Evolutionary conservation across 2,797 vertebrate genomes (phyloP).

Genomic region (Lophura swinhoii): DNA sequence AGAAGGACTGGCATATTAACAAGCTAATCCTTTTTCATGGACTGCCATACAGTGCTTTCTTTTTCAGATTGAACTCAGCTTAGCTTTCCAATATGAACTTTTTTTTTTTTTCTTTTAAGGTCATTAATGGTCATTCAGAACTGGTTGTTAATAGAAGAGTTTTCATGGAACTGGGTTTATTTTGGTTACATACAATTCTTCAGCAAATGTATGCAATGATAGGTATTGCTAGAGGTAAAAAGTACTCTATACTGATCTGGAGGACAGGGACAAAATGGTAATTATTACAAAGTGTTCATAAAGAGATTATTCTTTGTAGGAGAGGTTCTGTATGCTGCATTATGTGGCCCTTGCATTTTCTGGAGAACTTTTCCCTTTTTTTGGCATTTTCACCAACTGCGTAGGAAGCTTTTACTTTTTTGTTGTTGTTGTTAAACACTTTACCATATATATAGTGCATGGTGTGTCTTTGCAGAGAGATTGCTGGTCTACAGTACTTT

Average conservation of each 20-base stretch:
- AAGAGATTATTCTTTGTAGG: neutral
- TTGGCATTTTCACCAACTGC: neutral
- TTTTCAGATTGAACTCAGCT: neutral
- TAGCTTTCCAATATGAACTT: neutral
- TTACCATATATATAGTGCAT: neutral
- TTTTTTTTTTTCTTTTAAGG: neutral
- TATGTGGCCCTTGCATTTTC: neutral
- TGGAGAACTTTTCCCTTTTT: neutral
- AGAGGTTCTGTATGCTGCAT: neutral
- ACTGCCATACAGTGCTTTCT: neutral
- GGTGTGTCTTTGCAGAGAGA: neutral
- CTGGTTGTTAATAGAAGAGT: neutral
- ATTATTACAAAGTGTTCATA: neutral
- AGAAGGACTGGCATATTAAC: neutral
- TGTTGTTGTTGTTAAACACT: neutral
- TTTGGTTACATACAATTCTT: neutral
- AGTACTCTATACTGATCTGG: neutral
- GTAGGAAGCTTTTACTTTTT: neutral
- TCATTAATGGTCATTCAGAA: neutral
- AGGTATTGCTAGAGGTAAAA: neutral
- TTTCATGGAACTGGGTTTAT: neutral
- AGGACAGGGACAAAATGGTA: fast-evolving
- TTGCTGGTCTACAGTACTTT: neutral
- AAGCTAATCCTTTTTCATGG: neutral
- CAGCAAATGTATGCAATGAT: neutral